These are phyloP conservation scores for Trachops cirrhosus DNA, from an alignment of 2,797 vertebrate species.

Conservation along the genomic window DNA sequence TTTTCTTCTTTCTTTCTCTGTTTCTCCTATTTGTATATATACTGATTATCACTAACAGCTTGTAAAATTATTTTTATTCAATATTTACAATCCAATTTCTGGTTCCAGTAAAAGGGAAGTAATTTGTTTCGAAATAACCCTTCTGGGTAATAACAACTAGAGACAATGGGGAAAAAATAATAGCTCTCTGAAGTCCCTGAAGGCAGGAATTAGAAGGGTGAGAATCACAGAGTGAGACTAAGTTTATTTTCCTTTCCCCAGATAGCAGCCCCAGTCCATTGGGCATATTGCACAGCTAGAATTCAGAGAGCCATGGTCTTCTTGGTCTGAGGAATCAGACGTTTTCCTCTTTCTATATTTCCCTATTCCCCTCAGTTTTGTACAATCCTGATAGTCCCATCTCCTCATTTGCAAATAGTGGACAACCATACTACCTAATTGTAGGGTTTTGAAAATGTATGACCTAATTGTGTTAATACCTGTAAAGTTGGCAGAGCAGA, in stretches of 20 bases:
- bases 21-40: background rate
- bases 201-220: background rate
- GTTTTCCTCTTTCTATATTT: background rate
- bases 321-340: background rate
- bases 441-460: background rate
- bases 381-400: background rate
- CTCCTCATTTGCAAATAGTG: background rate
- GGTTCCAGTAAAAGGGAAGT: background rate
- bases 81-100: background rate
- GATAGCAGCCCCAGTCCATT: too few relatives aligned
- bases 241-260: background rate
- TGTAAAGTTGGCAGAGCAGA: background rate
- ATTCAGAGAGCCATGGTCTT: background rate
- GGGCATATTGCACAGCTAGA: background rate
- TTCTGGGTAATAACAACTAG: background rate
- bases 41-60: background rate
- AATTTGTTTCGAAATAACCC: background rate
- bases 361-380: background rate
- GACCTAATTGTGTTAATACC: background rate
- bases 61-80: slow-evolving; percentile 8
- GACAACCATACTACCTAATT: background rate
- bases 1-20: background rate
- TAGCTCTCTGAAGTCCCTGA: background rate
- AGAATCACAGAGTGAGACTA: background rate
- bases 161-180: background rate